Conservation (phyloP, 2,888 invertebrate genomes). For the Serripes groenlandicus region DNA sequence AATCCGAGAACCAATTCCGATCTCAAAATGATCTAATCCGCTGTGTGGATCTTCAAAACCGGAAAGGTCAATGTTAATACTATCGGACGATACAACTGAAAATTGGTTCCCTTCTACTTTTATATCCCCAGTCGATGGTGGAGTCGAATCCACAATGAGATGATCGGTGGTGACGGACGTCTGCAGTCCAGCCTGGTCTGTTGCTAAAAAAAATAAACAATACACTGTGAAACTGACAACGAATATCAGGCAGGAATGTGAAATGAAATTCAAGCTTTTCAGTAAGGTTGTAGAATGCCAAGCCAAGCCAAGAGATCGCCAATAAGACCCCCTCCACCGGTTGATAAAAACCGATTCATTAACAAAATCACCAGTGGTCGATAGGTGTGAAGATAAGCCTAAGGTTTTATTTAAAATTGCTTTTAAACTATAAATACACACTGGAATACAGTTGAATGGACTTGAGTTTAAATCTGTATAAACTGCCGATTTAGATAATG, state of each 20-base stretch:
- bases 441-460: too few species aligned
- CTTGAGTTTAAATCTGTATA: too few species aligned
- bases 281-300: too few species aligned
- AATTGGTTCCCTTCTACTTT: neutral
- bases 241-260: neutral
- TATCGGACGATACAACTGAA: neutral
- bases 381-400: too few species aligned
- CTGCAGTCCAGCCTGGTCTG: constrained; percentile 45
- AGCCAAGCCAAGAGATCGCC: too few species aligned
- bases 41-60: constrained; percentile 27
- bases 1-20: constrained; percentile 30
- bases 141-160: constrained; percentile 51
- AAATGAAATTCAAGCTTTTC: neutral
- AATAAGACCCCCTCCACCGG: too few species aligned
- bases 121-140: constrained; percentile 39
- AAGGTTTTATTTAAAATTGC: too few species aligned
- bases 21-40: constrained; percentile 38
- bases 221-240: neutral
- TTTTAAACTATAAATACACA: too few species aligned
- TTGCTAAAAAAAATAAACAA: constrained; percentile 7
- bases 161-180: constrained; percentile 53
- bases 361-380: too few species aligned
- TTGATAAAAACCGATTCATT: neutral
- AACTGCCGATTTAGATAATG: too few species aligned
- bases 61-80: neutral